Evolutionary conservation across 2,113 vertebrate species (phyloP).

Genomic region (Circaetus gallicus): DNA sequence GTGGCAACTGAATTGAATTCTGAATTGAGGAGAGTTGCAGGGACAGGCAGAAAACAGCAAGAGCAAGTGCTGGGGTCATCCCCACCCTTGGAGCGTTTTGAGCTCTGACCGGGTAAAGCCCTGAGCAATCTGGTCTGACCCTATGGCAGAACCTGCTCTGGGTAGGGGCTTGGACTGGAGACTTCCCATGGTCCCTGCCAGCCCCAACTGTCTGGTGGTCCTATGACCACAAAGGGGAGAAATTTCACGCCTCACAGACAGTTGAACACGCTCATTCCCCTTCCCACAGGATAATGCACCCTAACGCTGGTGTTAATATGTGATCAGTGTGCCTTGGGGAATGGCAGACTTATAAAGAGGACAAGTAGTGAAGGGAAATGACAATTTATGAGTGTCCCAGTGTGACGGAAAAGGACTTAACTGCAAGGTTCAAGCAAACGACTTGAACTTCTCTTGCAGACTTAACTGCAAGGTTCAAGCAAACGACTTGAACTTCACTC

Average conservation of each 20-base stretch:
- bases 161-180: too few relatives aligned
- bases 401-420: too few relatives aligned
- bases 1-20: neutral
- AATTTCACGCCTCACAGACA: neutral
- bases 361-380: neutral
- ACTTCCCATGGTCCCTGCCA: neutral
- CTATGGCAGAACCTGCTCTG: neutral
- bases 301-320: neutral
- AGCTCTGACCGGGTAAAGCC: neutral
- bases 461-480: too few relatives aligned
- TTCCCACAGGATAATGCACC: neutral
- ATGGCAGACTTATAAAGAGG: neutral
- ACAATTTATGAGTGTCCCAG: neutral
- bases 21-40: neutral
- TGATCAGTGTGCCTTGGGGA: neutral
- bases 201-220: accelerated
- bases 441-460: too few relatives aligned
- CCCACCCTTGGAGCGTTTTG: neutral
- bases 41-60: neutral
- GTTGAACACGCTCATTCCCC: neutral
- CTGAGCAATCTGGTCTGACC: neutral
- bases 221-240: neutral
- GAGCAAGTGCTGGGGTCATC: neutral
- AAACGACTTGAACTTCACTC: too few relatives aligned
- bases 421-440: too few relatives aligned